Conservation (phyloP, 1,140 invertebrate species). For the Drosophila santomea region DNA sequence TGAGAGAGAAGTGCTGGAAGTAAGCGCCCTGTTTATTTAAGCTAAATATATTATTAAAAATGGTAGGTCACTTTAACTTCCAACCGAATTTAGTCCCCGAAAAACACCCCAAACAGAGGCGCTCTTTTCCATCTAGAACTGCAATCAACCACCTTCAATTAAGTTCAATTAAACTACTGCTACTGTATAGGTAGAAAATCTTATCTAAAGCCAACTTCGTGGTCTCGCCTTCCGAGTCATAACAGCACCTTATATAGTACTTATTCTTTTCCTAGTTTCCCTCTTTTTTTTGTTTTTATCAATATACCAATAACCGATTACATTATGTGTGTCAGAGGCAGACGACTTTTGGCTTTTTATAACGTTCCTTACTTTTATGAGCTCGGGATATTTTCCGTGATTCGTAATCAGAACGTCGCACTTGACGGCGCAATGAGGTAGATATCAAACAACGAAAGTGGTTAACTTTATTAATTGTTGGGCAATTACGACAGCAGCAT, state of each 20-base stretch:
- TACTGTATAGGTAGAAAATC: slow-evolving; percentile 16
- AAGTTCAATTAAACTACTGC: slow-evolving; percentile 20
- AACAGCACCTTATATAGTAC: slow-evolving; percentile 12
- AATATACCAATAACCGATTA: slow-evolving; percentile 39
- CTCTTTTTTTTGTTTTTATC: slow-evolving; percentile 23
- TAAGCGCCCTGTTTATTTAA: too few relatives aligned
- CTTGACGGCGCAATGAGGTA: slow-evolving; percentile 26
- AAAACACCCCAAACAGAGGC: background rate
- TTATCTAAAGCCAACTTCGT: slow-evolving; percentile 57
- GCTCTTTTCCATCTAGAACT: background rate
- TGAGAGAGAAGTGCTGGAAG: too few relatives aligned
- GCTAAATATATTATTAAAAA: background rate
- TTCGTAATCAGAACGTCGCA: slow-evolving; percentile 50
- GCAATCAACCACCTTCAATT: slow-evolving; percentile 19
- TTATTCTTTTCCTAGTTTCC: slow-evolving; percentile 1
- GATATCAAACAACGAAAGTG: slow-evolving; percentile 47
- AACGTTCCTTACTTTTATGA: slow-evolving; percentile 31
- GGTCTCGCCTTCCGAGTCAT: slow-evolving; percentile 24
- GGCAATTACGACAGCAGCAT: slow-evolving; percentile 48
- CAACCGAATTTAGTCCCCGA: background rate
- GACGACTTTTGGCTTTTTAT: slow-evolving; percentile 15
- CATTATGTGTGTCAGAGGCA: slow-evolving; percentile 30
- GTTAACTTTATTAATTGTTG: slow-evolving; percentile 67
- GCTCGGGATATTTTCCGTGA: slow-evolving; percentile 24
- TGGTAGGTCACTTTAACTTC: background rate